phyloP scores from a whole-genome alignment of 2,797 vertebrate species.

The Streptopelia turtur region DNA sequence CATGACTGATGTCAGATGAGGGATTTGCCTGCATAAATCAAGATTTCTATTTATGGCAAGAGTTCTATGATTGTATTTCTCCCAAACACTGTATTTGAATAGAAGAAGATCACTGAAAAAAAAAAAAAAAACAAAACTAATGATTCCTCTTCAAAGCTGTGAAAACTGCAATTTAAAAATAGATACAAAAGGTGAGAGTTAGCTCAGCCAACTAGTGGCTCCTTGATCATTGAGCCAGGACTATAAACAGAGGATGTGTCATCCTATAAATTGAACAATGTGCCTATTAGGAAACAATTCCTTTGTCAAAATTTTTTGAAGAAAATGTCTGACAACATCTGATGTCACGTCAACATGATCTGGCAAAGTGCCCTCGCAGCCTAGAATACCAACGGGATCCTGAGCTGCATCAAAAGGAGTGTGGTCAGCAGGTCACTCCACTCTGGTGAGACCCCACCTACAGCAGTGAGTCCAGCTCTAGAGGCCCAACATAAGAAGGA shows the following conservation, averaged over 20 bases:
- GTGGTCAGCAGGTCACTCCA: too few relatives aligned
- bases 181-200: not conserved
- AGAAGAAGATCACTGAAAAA: not conserved
- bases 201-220: not conserved
- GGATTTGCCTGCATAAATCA: not conserved
- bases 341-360: not conserved
- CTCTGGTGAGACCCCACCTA: too few relatives aligned
- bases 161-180: not conserved
- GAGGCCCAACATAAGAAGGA: too few relatives aligned
- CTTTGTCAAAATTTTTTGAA: not conserved
- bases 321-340: not conserved
- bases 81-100: not conserved
- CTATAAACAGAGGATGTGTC: not conserved
- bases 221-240: not conserved
- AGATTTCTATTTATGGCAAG: not conserved
- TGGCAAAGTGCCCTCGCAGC: too few relatives aligned
- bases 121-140: not conserved
- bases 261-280: not conserved
- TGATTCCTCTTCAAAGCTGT: not conserved
- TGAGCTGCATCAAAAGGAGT: too few relatives aligned
- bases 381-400: too few relatives aligned
- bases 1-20: not conserved
- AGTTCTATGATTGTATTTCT: not conserved
- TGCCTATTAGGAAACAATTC: not conserved
- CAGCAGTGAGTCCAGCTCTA: too few relatives aligned